A percentile compares a stretch with the other conserved stretches of the same genome.
These are phyloP conservation scores for Percina caprodes DNA, from an alignment of 2,113 vertebrate species.

Conservation along the genomic window DNA sequence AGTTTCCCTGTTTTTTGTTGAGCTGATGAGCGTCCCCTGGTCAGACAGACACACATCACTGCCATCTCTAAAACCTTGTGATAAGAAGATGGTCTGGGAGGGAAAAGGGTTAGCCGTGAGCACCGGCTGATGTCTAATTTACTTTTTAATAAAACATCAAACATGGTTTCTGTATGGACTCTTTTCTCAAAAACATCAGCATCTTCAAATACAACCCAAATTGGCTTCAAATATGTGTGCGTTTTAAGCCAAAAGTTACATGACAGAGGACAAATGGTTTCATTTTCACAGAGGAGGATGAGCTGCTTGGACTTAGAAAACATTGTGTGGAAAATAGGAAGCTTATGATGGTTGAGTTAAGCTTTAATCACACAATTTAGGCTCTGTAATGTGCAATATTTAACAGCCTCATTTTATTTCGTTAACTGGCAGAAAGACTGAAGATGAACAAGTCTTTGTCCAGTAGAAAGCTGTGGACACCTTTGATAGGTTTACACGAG, in stretches of 20 bases:
- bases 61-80: constrained; percentile 74
- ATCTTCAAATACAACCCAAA: constrained; percentile 2
- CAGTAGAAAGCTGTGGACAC: not conserved
- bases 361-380: not conserved
- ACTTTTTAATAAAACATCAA: constrained; percentile 81
- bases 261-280: not conserved
- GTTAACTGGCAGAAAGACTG: not conserved
- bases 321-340: constrained; percentile 13
- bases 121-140: constrained; percentile 57
- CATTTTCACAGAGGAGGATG: constrained; percentile 13
- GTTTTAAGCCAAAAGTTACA: not conserved
- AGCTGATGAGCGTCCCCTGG: constrained; percentile 25
- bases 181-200: constrained; percentile 31
- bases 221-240: not conserved
- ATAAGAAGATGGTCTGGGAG: constrained; percentile 38
- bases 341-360: not conserved
- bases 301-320: not conserved
- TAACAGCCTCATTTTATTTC: not conserved
- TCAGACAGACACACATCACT: constrained; percentile 65
- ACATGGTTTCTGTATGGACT: constrained; percentile 47
- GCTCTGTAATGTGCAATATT: not conserved
- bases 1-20: constrained; percentile 52
- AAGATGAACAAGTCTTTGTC: not conserved
- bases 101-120: constrained; percentile 22
- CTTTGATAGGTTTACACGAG: constrained; percentile 3